These are phyloP conservation scores for Origma solitaria DNA, from an alignment of 2,113 vertebrate genomes.

Conservation along the genomic window DNA sequence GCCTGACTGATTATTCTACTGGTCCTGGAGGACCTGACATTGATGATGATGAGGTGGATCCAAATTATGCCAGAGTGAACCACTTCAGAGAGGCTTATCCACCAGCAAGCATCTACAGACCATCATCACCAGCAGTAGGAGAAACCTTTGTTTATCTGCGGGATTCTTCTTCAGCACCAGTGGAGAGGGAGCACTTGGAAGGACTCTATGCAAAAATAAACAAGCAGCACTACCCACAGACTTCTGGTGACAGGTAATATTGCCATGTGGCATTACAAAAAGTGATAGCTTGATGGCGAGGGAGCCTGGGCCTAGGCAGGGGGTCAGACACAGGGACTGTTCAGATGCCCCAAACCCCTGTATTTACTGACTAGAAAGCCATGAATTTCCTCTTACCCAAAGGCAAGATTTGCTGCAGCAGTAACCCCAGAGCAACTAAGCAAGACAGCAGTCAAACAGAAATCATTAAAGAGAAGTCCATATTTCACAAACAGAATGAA, in stretches of 20 bases:
- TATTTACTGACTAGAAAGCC: neutral
- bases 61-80: slow-evolving; percentile 94
- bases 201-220: slow-evolving; percentile 95
- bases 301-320: neutral
- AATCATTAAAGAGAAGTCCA: slow-evolving; percentile 48
- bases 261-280: neutral
- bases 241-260: slow-evolving; percentile 83
- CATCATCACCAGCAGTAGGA: slow-evolving; percentile 60
- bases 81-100: slow-evolving; percentile 80
- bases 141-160: slow-evolving; percentile 54
- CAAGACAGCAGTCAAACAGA: slow-evolving; percentile 38
- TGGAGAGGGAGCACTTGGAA: slow-evolving; percentile 84
- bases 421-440: neutral
- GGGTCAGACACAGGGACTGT: neutral
- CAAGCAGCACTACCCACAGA: slow-evolving; percentile 81
- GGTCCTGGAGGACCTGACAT: slow-evolving; percentile 73
- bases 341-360: neutral
- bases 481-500: slow-evolving; percentile 47
- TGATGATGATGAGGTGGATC: slow-evolving; percentile 92
- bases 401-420: neutral
- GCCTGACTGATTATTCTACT: slow-evolving; percentile 63
- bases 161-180: slow-evolving; percentile 62
- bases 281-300: neutral
- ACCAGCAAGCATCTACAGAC: slow-evolving; percentile 68
- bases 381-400: neutral